Conservation (phyloP, 2,888 invertebrate genomes). For the Eristalinus sepulchralis region DNA sequence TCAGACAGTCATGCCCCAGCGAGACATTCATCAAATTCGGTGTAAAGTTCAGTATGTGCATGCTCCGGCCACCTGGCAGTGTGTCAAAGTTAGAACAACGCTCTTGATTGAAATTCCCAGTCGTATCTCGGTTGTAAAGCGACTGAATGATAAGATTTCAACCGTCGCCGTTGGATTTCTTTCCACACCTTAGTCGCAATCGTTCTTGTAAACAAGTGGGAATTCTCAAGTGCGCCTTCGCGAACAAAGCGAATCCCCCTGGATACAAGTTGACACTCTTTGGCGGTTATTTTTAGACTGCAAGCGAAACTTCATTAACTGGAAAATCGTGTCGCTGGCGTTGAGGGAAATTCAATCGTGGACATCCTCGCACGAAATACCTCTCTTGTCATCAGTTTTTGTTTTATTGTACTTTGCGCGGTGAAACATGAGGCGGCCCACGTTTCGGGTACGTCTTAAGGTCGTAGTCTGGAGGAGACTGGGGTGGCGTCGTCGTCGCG, state of each 20-base stretch:
- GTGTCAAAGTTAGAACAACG: neutral
- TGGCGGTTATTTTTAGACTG: slow-evolving; percentile 9
- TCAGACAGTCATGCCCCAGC: too few species aligned
- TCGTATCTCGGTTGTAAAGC: slow-evolving; percentile 22
- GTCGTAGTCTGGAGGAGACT: slow-evolving; percentile 9
- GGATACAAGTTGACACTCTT: neutral
- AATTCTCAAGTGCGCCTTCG: neutral
- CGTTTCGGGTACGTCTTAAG: neutral
- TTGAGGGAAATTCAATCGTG: slow-evolving; percentile 41
- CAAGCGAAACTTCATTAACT: neutral
- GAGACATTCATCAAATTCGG: neutral
- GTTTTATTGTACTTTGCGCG: neutral
- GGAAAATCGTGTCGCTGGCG: neutral
- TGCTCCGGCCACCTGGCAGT: neutral
- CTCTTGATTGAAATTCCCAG: slow-evolving; percentile 7
- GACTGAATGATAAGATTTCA: slow-evolving; percentile 13
- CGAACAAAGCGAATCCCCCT: neutral
- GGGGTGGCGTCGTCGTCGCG: neutral
- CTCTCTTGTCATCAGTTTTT: slow-evolving; percentile 10
- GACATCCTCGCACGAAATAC: slow-evolving; percentile 1
- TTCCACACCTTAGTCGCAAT: neutral
- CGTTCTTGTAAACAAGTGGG: neutral
- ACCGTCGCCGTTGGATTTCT: neutral
- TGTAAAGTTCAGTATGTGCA: neutral
- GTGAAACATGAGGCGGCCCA: slow-evolving; percentile 8